Conservation (phyloP, 2,888 invertebrate genomes). For the Drosophila fulvimacula region DNA sequence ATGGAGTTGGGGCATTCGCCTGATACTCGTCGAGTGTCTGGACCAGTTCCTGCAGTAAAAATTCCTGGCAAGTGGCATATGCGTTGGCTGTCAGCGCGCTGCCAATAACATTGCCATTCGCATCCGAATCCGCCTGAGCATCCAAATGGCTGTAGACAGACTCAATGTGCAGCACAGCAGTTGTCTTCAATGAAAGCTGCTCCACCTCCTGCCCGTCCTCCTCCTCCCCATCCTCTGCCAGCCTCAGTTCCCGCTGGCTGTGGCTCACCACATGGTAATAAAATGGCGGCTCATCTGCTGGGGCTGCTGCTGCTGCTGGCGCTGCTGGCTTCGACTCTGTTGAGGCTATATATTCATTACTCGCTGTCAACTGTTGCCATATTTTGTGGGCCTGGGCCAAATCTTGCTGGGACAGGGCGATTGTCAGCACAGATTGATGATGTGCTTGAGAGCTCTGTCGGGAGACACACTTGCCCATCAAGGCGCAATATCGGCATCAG, state of each 20-base stretch:
- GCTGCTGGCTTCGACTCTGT: constrained; percentile 4
- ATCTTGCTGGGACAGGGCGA: constrained; percentile 82
- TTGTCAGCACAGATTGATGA: constrained; percentile 81
- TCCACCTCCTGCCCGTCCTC: background rate
- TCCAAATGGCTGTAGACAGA: constrained; percentile 66
- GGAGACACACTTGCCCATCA: constrained; percentile 85
- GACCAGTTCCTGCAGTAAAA: constrained; percentile 64
- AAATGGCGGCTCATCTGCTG: constrained; percentile 57
- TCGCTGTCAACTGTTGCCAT: constrained; percentile 73
- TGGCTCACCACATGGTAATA: constrained; percentile 66
- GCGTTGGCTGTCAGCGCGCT: constrained; percentile 48
- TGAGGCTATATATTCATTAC: constrained; percentile 75
- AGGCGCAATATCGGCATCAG: constrained; percentile 42
- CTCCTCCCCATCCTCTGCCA: background rate
- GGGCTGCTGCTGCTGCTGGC: constrained; percentile 7
- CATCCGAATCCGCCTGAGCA: constrained; percentile 35
- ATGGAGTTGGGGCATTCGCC: constrained; percentile 23
- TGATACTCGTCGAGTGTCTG: constrained; percentile 38
- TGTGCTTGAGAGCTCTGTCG: constrained; percentile 76
- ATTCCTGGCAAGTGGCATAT: constrained; percentile 68
- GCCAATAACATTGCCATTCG: constrained; percentile 49
- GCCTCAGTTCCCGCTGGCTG: constrained; percentile 17
- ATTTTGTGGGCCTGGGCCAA: constrained; percentile 77
- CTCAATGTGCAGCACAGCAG: constrained; percentile 59
- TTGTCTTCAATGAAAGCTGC: constrained; percentile 28